Percentiles rank a stretch among this genome's conserved stretches.
Evolutionary conservation across 2,888 invertebrate genomes (phyloP).

Genomic region (Xestia rhomboidea): DNA sequence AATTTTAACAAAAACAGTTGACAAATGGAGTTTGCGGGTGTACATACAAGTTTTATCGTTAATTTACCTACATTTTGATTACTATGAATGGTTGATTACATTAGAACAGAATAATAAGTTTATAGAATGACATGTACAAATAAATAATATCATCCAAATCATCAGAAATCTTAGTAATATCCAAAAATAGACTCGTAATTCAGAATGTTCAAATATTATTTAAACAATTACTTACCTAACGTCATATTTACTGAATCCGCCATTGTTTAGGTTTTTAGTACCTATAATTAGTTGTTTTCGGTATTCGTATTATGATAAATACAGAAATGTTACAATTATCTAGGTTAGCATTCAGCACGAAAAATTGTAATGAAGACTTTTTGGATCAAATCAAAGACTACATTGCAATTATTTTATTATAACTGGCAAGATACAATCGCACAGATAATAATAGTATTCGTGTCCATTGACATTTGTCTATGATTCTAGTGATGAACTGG

Average conservation of each 20-base stretch:
- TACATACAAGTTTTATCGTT: background rate
- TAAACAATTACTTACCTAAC: conserved; percentile 78
- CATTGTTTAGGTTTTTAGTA: conserved; percentile 69
- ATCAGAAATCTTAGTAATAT: conserved; percentile 45
- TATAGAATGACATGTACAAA: background rate
- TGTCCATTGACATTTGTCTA: no score
- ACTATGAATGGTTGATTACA: background rate
- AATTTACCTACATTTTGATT: background rate
- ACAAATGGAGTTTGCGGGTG: conserved; percentile 55
- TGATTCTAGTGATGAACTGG: no score
- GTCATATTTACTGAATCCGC: conserved; percentile 87
- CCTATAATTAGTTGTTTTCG: background rate
- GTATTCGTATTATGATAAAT: background rate
- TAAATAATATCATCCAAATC: conserved; percentile 15
- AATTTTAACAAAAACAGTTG: conserved; percentile 27
- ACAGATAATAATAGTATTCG: background rate
- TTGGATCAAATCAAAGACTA: conserved; percentile 32
- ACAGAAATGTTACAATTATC: background rate
- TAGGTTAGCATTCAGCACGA: conserved; percentile 42
- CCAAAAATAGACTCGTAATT: conserved; percentile 64
- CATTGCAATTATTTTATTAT: no score
- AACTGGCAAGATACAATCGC: background rate
- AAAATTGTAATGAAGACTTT: conserved; percentile 21
- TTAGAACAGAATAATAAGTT: background rate
- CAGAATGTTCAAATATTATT: conserved; percentile 1